Evolutionary conservation across 2,888 invertebrate species (phyloP).

Genomic region (Leucophenga maculata): DNA sequence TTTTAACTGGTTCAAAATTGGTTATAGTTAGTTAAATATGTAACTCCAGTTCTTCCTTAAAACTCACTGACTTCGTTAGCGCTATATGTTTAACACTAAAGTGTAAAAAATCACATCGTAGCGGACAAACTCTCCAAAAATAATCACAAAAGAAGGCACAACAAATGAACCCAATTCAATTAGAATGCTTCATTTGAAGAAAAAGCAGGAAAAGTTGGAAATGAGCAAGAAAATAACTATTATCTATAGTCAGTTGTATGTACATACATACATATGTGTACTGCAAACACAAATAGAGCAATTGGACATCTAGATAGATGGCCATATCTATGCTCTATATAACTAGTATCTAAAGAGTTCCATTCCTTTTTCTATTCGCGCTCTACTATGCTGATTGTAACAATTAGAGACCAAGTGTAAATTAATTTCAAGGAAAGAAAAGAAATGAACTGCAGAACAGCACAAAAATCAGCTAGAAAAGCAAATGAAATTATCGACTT

Average conservation of each 20-base stretch:
- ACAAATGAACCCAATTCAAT: background rate
- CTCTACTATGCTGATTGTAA: conserved; percentile 15
- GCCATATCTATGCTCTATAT: background rate
- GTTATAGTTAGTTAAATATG: too few species aligned
- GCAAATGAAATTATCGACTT: too few species aligned
- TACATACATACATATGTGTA: too few species aligned
- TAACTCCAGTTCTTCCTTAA: too few species aligned
- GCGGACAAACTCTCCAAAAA: background rate
- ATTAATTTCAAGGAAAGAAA: conserved; percentile 7
- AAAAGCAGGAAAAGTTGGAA: background rate
- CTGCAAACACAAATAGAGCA: too few species aligned
- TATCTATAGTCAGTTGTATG: too few species aligned
- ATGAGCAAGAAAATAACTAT: background rate
- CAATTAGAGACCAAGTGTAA: conserved; percentile 23
- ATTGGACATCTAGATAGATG: background rate
- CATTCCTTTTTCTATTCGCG: background rate
- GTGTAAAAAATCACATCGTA: conserved; percentile 15
- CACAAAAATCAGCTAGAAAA: background rate
- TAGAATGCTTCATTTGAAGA: conserved; percentile 11
- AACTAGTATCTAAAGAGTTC: too few species aligned
- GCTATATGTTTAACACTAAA: conserved; percentile 9
- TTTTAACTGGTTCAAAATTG: too few species aligned
- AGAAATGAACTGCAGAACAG: background rate
- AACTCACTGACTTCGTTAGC: background rate
- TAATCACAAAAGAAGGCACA: background rate